These are phyloP conservation scores for Hypercompe scribonia DNA, from an alignment of 2,888 invertebrate genomes.

Conservation along the genomic window DNA sequence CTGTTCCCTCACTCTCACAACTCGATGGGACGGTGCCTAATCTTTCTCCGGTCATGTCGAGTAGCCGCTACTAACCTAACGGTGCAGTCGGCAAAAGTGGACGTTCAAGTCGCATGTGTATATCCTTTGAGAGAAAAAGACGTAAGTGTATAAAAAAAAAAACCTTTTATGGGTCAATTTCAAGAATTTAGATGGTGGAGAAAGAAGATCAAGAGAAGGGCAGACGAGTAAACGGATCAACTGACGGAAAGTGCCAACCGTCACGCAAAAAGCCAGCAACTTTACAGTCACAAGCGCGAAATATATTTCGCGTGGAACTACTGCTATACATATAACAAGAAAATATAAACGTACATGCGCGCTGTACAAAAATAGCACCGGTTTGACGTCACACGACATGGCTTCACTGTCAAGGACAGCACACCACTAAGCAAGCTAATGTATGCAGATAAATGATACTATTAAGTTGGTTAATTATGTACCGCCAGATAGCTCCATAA, in stretches of 20 bases:
- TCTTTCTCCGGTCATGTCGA: no score
- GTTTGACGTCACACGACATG: constrained; percentile 49
- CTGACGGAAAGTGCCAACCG: no score
- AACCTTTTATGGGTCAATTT: background rate
- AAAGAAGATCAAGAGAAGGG: no score
- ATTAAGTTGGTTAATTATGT: constrained; percentile 6
- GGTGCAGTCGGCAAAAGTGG: no score
- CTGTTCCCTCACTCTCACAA: no score
- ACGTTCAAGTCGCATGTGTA: no score
- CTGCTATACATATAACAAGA: constrained; percentile 40
- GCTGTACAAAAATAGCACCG: constrained; percentile 47
- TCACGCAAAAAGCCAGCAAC: background rate
- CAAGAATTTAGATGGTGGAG: no score
- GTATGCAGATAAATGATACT: constrained; percentile 22
- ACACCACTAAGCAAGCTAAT: constrained; percentile 29
- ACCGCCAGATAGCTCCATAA: background rate
- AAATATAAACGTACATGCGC: constrained; percentile 59
- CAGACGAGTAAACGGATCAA: no score
- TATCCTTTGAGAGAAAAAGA: no score
- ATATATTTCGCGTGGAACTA: constrained; percentile 19
- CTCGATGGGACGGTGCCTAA: no score
- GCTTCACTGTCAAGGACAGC: constrained; percentile 55
- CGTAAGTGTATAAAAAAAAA: background rate
- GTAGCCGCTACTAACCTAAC: no score
- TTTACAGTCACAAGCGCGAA: background rate